Conservation (phyloP, 2,113 vertebrate species). For the Trichomycterus rosablanca region DNA sequence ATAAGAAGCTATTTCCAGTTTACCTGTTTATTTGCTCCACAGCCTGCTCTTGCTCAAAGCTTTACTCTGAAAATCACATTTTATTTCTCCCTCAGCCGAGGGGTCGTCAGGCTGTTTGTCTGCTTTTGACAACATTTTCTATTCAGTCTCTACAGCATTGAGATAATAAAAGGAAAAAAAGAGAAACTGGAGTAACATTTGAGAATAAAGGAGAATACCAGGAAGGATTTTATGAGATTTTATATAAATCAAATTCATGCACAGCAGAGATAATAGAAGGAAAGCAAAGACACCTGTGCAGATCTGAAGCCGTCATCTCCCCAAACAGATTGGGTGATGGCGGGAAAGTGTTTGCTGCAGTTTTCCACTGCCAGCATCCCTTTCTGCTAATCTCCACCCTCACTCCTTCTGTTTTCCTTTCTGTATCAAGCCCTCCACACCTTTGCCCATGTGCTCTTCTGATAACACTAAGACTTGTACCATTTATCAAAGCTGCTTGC, state of each 20-base stretch:
- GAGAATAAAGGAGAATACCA: slow-evolving; percentile 17
- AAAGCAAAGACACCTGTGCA: slow-evolving; percentile 46
- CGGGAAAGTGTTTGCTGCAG: slow-evolving; percentile 51
- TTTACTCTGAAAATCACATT: slow-evolving; percentile 40
- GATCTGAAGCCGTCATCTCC: slow-evolving; percentile 50
- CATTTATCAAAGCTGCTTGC: slow-evolving; percentile 70
- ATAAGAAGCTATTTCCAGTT: slow-evolving; percentile 16
- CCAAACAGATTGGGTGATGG: slow-evolving; percentile 57
- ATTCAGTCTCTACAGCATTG: slow-evolving; percentile 27
- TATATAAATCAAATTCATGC: slow-evolving; percentile 50
- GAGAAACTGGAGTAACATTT: background rate
- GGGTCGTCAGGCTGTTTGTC: slow-evolving; percentile 35
- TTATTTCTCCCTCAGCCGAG: slow-evolving; percentile 29
- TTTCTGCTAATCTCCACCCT: background rate
- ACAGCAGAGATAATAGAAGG: slow-evolving; percentile 41
- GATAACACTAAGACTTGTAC: slow-evolving; percentile 65
- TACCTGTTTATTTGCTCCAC: slow-evolving; percentile 40
- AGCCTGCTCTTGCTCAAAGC: slow-evolving; percentile 25
- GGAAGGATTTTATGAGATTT: slow-evolving; percentile 41
- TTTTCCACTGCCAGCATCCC: slow-evolving; percentile 53
- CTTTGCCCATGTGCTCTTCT: slow-evolving; percentile 51
- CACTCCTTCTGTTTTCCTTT: slow-evolving; percentile 28
- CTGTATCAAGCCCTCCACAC: background rate
- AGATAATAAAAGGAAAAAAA: slow-evolving; percentile 29
- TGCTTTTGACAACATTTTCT: slow-evolving; percentile 32